These are phyloP conservation scores for Allolobophora icterica DNA, from an alignment of 2,888 invertebrate species.

Conservation along the genomic window DNA sequence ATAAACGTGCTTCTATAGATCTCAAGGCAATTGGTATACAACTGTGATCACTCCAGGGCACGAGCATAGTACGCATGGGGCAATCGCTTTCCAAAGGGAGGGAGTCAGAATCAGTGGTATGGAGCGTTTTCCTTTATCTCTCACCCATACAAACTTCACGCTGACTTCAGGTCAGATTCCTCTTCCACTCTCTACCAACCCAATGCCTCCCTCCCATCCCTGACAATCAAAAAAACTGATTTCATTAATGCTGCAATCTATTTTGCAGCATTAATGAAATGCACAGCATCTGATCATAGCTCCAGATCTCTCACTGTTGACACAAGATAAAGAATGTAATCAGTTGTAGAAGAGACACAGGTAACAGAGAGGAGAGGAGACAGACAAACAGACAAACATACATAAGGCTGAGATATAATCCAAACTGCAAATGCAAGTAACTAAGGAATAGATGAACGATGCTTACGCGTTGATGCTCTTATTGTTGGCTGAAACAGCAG, in stretches of 20 bases:
- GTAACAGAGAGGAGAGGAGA: background rate
- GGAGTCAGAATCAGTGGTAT: no score
- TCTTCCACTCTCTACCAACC: background rate
- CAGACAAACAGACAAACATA: background rate
- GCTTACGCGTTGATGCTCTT: constrained; percentile 15
- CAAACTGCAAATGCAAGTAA: background rate
- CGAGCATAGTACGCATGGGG: background rate
- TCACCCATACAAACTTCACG: background rate
- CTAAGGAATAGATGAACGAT: background rate
- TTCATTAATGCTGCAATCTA: no score
- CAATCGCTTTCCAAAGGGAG: background rate
- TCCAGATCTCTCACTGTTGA: no score
- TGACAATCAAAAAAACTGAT: background rate
- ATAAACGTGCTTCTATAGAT: background rate
- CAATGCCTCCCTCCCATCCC: background rate
- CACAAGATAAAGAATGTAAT: background rate
- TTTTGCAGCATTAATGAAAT: no score
- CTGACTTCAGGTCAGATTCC: background rate
- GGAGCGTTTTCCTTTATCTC: no score
- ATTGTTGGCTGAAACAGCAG: constrained; percentile 13
- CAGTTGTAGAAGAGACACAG: no score
- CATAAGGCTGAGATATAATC: background rate
- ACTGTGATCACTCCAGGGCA: background rate
- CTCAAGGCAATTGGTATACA: background rate
- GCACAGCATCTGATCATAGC: no score